These are phyloP conservation scores for Podarcis raffonei DNA, from an alignment of 2,113 vertebrate species.

Conservation along the genomic window DNA sequence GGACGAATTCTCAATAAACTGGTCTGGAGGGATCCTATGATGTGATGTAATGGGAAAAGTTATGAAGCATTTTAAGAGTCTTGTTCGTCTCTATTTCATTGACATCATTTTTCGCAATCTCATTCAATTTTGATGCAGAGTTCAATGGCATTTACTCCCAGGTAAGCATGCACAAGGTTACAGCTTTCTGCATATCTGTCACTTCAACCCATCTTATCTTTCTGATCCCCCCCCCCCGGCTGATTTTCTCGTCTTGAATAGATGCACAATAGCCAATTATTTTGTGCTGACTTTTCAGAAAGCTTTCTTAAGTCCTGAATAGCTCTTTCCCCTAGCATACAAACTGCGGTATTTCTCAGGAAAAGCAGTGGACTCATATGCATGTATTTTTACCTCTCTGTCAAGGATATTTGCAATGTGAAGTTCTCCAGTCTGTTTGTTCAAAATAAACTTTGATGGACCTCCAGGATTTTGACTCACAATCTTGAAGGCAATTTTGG, in stretches of 20 bases:
- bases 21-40: no score
- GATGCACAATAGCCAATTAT: not conserved
- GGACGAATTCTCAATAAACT: no score
- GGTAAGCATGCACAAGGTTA: not conserved
- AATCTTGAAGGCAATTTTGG: constrained; percentile 85
- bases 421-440: constrained; percentile 81
- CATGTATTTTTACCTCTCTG: constrained; percentile 86
- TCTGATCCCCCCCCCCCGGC: not conserved
- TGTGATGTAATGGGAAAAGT: not conserved
- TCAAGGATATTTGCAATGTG: constrained; percentile 78
- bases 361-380: not conserved
- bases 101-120: not conserved
- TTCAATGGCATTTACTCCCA: not conserved
- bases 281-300: not conserved
- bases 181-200: not conserved
- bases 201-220: not conserved
- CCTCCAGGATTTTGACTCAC: constrained; percentile 72
- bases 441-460: constrained; percentile 83
- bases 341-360: not conserved
- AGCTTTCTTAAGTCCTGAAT: not conserved
- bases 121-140: no score
- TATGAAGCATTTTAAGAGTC: not conserved
- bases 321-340: no score
- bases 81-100: not conserved
- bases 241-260: not conserved